These are phyloP conservation scores for Hypanus sabinus DNA, from an alignment of 2,113 vertebrate genomes.

Conservation along the genomic window DNA sequence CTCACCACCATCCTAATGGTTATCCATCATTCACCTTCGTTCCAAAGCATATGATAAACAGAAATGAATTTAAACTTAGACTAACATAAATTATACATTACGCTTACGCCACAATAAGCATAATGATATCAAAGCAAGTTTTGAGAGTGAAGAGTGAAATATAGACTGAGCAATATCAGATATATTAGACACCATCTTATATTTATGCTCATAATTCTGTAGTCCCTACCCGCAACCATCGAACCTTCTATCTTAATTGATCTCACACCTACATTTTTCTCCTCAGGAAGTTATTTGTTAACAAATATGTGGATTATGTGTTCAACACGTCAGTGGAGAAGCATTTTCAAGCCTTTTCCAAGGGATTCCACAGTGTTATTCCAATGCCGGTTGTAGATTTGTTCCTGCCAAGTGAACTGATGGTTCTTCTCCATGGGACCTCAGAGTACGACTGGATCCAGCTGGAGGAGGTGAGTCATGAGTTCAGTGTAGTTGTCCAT, in stretches of 20 bases:
- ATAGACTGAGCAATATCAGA: no score
- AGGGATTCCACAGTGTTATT: conserved; percentile 53
- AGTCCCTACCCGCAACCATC: background rate
- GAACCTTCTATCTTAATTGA: background rate
- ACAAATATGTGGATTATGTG: conserved; percentile 51
- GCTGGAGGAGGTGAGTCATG: conserved; percentile 46
- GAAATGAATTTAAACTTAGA: no score
- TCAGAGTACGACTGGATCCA: conserved; percentile 47
- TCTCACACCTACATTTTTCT: conserved; percentile 36
- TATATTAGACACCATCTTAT: background rate
- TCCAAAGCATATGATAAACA: no score
- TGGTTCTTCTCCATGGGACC: conserved; percentile 47
- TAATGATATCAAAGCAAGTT: no score
- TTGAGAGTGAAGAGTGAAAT: no score
- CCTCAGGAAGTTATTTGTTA: conserved; percentile 52
- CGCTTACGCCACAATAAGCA: no score
- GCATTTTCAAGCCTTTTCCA: conserved; percentile 49
- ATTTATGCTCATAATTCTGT: background rate
- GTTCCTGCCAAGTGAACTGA: conserved; percentile 52
- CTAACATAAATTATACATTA: no score
- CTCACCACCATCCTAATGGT: no score
- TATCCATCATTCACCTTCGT: no score
- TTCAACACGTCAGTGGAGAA: conserved; percentile 49
- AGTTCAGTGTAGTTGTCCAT: conserved; percentile 29
- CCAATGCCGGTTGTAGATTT: conserved; percentile 47